A percentile compares a stretch with the other conserved stretches of the same genome.
phyloP scores from a whole-genome alignment of 2,797 vertebrate species.

The Thamnophis elegans region DNA sequence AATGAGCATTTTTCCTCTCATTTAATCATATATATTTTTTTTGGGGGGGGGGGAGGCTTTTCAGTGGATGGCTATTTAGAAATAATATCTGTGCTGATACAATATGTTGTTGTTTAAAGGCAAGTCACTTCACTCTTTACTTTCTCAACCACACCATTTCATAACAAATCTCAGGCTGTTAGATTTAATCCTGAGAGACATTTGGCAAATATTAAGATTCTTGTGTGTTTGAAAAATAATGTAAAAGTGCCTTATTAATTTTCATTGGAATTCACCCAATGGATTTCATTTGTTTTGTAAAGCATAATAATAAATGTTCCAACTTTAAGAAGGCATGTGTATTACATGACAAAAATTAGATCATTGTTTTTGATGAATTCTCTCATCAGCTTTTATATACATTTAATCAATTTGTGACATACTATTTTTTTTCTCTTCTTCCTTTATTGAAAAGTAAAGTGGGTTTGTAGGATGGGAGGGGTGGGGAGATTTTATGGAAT shows the following conservation, averaged over 20 bases:
- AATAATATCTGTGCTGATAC: neutral
- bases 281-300: constrained; percentile 4
- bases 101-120: constrained; percentile 28
- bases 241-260: neutral
- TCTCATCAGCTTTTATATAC: neutral
- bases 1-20: neutral
- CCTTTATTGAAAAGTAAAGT: neutral
- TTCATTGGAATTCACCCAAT: neutral
- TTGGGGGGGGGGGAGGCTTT: neutral
- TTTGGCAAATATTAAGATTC: neutral
- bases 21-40: constrained; percentile 18
- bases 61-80: constrained; percentile 5
- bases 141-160: neutral
- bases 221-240: neutral
- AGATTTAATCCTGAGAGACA: neutral
- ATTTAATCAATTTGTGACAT: neutral
- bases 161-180: neutral
- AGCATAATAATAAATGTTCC: neutral
- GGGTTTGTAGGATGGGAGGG: neutral
- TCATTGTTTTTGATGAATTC: neutral
- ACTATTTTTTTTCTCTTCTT: neutral
- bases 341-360: neutral
- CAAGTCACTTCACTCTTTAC: neutral
- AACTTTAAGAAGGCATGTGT: neutral
- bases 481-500: neutral